These are phyloP conservation scores for Helobdella robusta DNA, from an alignment of 2,888 invertebrate genomes.

Conservation along the genomic window DNA sequence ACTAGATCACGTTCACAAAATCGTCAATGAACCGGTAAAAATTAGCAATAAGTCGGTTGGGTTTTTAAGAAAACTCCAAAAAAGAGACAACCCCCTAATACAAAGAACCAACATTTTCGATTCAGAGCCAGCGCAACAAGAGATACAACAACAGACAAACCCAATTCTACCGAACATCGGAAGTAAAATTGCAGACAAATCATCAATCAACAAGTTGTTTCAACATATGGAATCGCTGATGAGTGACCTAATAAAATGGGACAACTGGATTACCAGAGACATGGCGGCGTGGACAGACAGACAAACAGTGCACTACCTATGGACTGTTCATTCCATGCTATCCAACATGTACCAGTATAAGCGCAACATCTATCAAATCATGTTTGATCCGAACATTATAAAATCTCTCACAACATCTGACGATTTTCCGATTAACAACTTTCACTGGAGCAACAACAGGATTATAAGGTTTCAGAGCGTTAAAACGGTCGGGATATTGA, in stretches of 20 bases:
- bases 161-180: too few relatives aligned
- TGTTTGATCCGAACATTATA: constrained; percentile 3
- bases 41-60: too few relatives aligned
- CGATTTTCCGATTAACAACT: not conserved
- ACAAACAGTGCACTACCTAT: not conserved
- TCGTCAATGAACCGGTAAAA: too few relatives aligned
- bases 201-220: too few relatives aligned
- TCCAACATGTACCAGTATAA: not conserved
- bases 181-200: too few relatives aligned
- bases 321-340: not conserved
- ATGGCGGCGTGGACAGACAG: not conserved
- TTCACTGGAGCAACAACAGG: not conserved
- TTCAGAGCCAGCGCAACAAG: too few relatives aligned
- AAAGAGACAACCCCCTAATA: too few relatives aligned
- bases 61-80: too few relatives aligned
- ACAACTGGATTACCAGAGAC: not conserved
- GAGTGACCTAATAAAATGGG: not conserved
- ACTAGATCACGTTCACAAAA: too few relatives aligned
- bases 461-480: not conserved
- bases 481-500: not conserved
- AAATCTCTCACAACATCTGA: not conserved
- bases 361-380: constrained; percentile 8
- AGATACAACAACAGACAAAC: too few relatives aligned
- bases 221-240: not conserved
- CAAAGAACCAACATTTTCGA: too few relatives aligned